Percentiles rank a stretch among this genome's conserved stretches.
phyloP scores from a whole-genome alignment of 2,888 invertebrate species.

The Brachyptera putata region DNA sequence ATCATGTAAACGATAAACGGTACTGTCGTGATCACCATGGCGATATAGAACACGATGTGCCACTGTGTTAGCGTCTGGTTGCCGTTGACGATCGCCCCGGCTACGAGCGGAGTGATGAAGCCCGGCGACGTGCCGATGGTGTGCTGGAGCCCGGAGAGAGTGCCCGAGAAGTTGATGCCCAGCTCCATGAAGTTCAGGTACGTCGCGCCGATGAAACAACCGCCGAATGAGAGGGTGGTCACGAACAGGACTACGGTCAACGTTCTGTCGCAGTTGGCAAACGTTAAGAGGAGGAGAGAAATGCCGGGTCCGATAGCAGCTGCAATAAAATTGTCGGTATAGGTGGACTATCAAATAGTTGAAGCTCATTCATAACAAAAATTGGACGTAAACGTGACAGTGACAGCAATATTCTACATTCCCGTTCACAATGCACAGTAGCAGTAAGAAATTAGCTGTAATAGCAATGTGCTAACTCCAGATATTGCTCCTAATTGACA shows the following conservation, averaged over 20 bases:
- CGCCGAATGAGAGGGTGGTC: conserved; percentile 7
- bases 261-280: conserved; percentile 3
- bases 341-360: too few species aligned
- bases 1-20: conserved; percentile 9
- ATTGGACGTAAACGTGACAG: too few species aligned
- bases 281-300: neutral
- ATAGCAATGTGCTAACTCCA: too few species aligned
- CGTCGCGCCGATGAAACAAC: conserved; percentile 13
- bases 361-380: too few species aligned
- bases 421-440: too few species aligned
- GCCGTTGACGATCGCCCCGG: conserved; percentile 3
- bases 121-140: conserved; percentile 11
- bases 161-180: conserved; percentile 20
- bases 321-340: neutral
- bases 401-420: too few species aligned
- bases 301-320: conserved; percentile 5
- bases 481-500: too few species aligned
- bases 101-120: conserved; percentile 12
- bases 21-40: neutral
- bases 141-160: conserved; percentile 15
- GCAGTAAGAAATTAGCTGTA: too few species aligned
- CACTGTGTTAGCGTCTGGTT: conserved; percentile 13
- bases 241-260: conserved; percentile 9
- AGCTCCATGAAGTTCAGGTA: conserved; percentile 21
- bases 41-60: conserved; percentile 18